A percentile compares a stretch with the other conserved stretches of the same genome.
phyloP scores from a whole-genome alignment of 2,797 vertebrate genomes.

The Enteromius radiatus region DNA sequence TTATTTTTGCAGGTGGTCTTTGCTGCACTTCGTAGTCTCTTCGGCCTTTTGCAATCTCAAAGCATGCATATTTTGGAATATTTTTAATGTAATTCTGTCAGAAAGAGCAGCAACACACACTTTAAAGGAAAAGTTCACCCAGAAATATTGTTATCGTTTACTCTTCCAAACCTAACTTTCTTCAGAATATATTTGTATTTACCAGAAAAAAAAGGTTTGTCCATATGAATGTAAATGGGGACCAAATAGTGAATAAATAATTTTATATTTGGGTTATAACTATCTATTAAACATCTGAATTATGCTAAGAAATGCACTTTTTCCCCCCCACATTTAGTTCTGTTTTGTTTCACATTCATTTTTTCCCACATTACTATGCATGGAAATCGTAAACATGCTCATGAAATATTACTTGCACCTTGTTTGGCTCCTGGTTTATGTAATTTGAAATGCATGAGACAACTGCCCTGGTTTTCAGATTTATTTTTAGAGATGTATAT shows the following conservation, averaged over 20 bases:
- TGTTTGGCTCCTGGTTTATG: slow-evolving; percentile 24
- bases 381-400: slow-evolving; percentile 5
- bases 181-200: not conserved
- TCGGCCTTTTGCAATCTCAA: not conserved
- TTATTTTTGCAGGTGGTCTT: slow-evolving; percentile 51
- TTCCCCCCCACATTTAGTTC: too few species aligned
- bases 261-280: not conserved
- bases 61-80: not conserved
- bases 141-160: not conserved
- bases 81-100: not conserved
- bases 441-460: slow-evolving; percentile 36
- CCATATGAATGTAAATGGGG: not conserved
- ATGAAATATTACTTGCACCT: not conserved
- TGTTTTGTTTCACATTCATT: not conserved
- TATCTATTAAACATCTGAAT: not conserved
- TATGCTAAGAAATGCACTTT: not conserved
- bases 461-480: slow-evolving; percentile 38
- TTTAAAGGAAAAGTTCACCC: not conserved
- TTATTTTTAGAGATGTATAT: slow-evolving; percentile 52
- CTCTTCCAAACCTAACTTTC: slow-evolving; percentile 1
- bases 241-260: not conserved
- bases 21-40: not conserved
- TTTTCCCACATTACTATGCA: not conserved
- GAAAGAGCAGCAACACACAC: not conserved
- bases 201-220: not conserved